Evolutionary conservation across 1,140 invertebrate species (phyloP), one percentile per base, ranked within the genome.

Genomic region (Magallana angulata): DNA sequence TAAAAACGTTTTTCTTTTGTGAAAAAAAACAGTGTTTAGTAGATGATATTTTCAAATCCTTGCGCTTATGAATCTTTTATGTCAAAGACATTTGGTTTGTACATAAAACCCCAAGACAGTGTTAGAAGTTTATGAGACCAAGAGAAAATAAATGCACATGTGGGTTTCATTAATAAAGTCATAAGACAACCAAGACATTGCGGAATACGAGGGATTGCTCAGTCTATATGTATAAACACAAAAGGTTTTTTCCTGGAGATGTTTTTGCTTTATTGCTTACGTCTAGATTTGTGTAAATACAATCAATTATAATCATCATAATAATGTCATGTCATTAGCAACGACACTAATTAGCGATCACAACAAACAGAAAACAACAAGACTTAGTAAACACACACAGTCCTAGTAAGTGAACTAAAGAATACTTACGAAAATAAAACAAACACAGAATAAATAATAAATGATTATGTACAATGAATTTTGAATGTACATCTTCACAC

Each of bases 391-490:
- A 48, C 36, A 48, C 36, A 48, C 36, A 48, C 36, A 48, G 36
- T 48, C 5, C 36, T 48, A 48, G 36, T 48, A 48, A 48, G 36
- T 48, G 36, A 48, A 48, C 16, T 64, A 64, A 7, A 64, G 14
- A n/a, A 62, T n/a, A 62, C n/a, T 62, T 14, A 62, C 60, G 12
- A n/a, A n/a, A 16, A 62, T 62, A 62, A 6, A 62, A 16, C 14
- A 62, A 48, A 48, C 36, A 48, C 36, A 62, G 36, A 76, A 12
- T 76, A 36, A 76, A 76, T 76, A 76, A 76, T 36, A 30, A 48
- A 76, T 76, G 68, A 76, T 30, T 30, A 76, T 76, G 68, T 76
- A 76, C 68, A 76, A 76, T 76, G 68, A 76, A 30, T n/a, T 64
- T 6, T 64, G 60, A 64, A n/a, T 18, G 60, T 48, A 48, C 36